These are phyloP conservation scores for Melanotaenia trifasciata DNA, from an alignment of 2,797 vertebrate genomes.

Conservation along the genomic window DNA sequence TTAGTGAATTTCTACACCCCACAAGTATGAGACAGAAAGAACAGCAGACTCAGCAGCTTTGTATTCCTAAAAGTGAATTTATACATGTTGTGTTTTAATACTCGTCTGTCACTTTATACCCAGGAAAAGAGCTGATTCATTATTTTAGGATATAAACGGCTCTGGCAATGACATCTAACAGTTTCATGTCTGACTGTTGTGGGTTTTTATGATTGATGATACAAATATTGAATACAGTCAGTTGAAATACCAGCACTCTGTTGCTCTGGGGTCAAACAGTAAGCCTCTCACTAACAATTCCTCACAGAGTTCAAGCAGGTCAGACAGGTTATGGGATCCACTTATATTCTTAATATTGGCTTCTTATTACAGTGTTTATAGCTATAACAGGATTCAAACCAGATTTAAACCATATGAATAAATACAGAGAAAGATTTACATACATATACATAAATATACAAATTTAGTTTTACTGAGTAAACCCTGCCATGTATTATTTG, in stretches of 20 bases:
- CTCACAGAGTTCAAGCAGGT: constrained; percentile 30
- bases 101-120: constrained; percentile 67
- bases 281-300: constrained; percentile 36
- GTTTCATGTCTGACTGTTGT: constrained; percentile 59
- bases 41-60: constrained; percentile 63
- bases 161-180: constrained; percentile 64
- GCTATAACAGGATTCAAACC: neutral
- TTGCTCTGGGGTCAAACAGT: constrained; percentile 34
- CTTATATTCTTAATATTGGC: neutral
- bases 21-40: constrained; percentile 20
- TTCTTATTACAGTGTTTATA: too few species aligned
- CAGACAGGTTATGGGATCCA: constrained; percentile 29
- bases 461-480: neutral
- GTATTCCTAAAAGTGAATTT: constrained; percentile 59
- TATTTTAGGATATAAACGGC: constrained; percentile 64
- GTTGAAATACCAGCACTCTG: constrained; percentile 46
- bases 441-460: neutral
- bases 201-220: constrained; percentile 71
- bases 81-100: constrained; percentile 71
- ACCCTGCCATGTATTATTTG: neutral
- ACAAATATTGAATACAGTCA: constrained; percentile 60
- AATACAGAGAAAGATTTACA: neutral
- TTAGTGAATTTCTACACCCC: neutral
- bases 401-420: neutral
- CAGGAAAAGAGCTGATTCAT: constrained; percentile 59